Percentiles rank a stretch among this genome's conserved stretches.
Evolutionary conservation across 2,113 vertebrate species (phyloP).

Genomic region (Sclerurus mexicanus): DNA sequence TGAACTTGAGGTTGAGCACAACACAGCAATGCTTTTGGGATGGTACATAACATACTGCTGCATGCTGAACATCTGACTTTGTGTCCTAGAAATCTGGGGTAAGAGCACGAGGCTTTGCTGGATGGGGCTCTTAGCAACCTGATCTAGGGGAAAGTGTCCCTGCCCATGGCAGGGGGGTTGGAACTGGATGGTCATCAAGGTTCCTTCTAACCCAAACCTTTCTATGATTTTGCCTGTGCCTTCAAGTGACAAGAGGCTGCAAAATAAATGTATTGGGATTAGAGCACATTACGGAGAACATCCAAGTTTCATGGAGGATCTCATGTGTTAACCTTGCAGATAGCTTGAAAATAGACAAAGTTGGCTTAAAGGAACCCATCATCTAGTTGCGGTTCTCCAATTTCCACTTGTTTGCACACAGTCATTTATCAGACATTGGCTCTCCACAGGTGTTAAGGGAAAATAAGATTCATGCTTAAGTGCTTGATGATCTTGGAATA

Average conservation of each 20-base stretch:
- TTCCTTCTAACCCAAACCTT: background rate
- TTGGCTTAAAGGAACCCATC: background rate
- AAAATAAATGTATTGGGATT: background rate
- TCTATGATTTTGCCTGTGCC: background rate
- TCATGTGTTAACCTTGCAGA: background rate
- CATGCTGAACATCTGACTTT: background rate
- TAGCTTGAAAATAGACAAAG: background rate
- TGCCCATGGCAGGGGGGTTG: background rate
- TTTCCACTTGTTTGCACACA: constrained; percentile 30
- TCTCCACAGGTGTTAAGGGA: constrained; percentile 1
- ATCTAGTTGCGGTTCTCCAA: background rate
- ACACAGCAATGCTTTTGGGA: background rate
- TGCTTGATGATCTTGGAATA: constrained; percentile 19
- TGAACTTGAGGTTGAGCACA: background rate
- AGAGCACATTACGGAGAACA: background rate
- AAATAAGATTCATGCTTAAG: background rate
- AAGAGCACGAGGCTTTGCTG: background rate
- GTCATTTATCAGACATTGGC: background rate
- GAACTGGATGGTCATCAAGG: background rate
- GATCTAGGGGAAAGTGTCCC: background rate
- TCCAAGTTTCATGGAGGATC: background rate
- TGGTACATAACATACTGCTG: background rate
- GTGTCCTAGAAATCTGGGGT: background rate
- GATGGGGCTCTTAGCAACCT: background rate
- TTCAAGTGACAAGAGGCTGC: background rate